phyloP scores from a whole-genome alignment of 30 jellyfish, hydroid and myxozoan species.

The Phacellophora camtschatica region DNA sequence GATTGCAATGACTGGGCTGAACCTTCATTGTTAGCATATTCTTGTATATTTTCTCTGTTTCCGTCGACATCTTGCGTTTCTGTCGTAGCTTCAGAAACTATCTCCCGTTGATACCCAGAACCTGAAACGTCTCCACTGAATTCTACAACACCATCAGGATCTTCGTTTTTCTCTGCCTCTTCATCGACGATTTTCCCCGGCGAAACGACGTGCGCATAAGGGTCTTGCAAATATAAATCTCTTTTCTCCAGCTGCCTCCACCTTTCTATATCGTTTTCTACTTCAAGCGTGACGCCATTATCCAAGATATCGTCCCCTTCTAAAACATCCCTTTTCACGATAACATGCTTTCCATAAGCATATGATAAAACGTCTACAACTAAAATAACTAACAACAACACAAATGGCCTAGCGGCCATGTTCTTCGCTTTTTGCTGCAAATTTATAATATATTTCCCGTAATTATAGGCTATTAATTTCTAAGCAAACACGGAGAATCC shows the following conservation, averaged over 20 bases:
- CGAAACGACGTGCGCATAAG: conserved; percentile 15
- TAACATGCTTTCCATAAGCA: conserved; percentile 24
- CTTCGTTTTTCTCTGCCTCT: conserved; percentile 50
- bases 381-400: background rate
- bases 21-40: background rate
- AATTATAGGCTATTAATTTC: background rate
- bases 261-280: background rate
- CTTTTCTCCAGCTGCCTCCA: conserved; percentile 9
- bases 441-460: background rate
- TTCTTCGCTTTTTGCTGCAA: background rate
- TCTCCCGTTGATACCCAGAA: conserved; percentile 41
- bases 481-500: background rate
- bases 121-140: conserved; percentile 42
- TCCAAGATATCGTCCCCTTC: conserved; percentile 1
- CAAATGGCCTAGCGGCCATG: conserved; percentile 57
- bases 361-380: background rate
- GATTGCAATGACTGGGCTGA: background rate
- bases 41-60: conserved; percentile 8
- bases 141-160: conserved; percentile 52
- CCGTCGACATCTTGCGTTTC: conserved; percentile 13
- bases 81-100: conserved; percentile 9
- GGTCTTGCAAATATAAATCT: background rate
- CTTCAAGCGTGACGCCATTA: background rate
- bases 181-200: conserved; percentile 56
- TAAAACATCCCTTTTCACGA: conserved; percentile 17